These are phyloP conservation scores for Meloidogyne exigua DNA, from an alignment of 1,140 invertebrate genomes.

Conservation along the genomic window DNA sequence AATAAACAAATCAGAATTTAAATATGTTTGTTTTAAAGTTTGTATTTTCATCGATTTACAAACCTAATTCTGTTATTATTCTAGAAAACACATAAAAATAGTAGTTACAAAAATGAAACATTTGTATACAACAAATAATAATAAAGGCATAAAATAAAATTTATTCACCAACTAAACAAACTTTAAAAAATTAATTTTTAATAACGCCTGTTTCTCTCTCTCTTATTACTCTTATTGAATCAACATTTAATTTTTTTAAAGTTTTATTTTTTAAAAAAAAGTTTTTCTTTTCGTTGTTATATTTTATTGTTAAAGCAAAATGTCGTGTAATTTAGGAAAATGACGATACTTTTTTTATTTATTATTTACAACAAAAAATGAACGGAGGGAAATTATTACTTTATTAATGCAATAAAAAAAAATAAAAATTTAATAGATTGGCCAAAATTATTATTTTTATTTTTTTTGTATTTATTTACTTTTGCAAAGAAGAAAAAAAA, in stretches of 20 bases:
- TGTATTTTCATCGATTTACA: not conserved
- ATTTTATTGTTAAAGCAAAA: slow-evolving; percentile 1
- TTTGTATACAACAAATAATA: not conserved
- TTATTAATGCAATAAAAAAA: not conserved
- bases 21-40: not conserved
- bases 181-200: not conserved
- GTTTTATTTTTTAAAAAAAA: not conserved
- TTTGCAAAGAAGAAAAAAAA: not conserved
- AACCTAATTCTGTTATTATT: not conserved
- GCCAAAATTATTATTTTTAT: not conserved
- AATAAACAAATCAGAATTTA: not conserved
- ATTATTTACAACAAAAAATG: not conserved
- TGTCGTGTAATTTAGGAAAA: not conserved
- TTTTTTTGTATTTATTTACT: no score
- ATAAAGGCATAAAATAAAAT: not conserved
- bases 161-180: not conserved
- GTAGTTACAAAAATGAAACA: not conserved
- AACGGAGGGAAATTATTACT: slow-evolving; percentile 1
- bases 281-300: not conserved
- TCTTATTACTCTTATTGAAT: not conserved
- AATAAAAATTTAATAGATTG: not conserved
- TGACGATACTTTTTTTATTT: not conserved
- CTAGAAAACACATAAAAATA: not conserved
- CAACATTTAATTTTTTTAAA: not conserved
- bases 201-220: not conserved